phyloP scores from a whole-genome alignment of 2,113 vertebrate genomes.

The Lates calcarifer region DNA sequence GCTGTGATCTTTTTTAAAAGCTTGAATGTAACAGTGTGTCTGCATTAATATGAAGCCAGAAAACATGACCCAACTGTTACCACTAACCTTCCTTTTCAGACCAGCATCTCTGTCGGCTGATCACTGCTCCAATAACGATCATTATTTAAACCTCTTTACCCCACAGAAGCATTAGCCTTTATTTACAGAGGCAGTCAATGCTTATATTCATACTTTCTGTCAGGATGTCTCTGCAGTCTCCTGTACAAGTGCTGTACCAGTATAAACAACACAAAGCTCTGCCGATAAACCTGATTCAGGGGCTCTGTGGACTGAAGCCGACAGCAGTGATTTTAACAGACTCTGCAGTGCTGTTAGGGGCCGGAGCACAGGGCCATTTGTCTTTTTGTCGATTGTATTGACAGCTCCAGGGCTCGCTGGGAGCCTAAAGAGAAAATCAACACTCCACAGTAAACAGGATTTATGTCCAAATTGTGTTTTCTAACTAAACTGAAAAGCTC shows the following conservation, averaged over 20 bases:
- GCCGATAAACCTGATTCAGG: conserved; percentile 41
- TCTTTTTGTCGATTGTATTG: conserved; percentile 63
- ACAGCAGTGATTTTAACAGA: conserved; percentile 38
- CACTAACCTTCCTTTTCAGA: not conserved
- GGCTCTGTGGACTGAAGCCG: conserved; percentile 25
- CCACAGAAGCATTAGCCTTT: not conserved
- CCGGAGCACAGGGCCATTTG: conserved; percentile 47
- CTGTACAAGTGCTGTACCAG: not conserved
- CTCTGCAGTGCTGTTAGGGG: conserved; percentile 47
- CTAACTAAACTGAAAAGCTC: conserved; percentile 46
- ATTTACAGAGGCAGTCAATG: not conserved
- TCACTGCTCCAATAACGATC: rapidly evolving
- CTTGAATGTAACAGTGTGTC: not conserved
- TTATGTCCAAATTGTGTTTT: conserved; percentile 61
- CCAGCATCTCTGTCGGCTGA: not conserved
- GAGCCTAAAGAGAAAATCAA: conserved; percentile 65
- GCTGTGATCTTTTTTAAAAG: not conserved
- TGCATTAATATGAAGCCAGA: not conserved
- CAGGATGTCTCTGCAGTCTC: not conserved
- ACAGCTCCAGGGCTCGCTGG: conserved; percentile 27
- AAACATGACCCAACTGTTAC: not conserved
- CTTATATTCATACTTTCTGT: not conserved
- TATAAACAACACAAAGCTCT: not conserved
- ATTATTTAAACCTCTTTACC: not conserved
- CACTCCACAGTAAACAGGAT: conserved; percentile 52